A percentile compares a stretch with the other conserved stretches of the same genome.
Evolutionary conservation across 2,797 vertebrate species (phyloP).

Genomic region (Yasuhikotakia modesta): DNA sequence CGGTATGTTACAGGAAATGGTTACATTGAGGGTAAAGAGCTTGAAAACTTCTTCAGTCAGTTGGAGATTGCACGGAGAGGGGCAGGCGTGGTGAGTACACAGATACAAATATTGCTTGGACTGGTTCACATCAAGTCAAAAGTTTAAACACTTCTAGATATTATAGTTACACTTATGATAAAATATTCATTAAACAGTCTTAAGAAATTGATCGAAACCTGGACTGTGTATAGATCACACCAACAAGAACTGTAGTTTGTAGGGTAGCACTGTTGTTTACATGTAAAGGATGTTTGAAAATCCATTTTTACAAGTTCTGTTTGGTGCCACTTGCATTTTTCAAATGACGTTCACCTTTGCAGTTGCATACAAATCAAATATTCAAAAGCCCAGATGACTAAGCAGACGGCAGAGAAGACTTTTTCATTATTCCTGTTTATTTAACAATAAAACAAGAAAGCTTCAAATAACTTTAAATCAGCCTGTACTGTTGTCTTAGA

Average conservation of each 20-base stretch:
- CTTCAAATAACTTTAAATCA: not conserved
- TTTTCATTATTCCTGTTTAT: conserved; percentile 22
- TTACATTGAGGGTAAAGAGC: conserved; percentile 96
- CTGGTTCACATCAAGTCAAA: not conserved
- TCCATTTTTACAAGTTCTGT: not conserved
- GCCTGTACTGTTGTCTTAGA: too few species aligned
- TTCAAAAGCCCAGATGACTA: conserved; percentile 17
- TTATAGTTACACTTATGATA: not conserved
- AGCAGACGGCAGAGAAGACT: conserved; percentile 27
- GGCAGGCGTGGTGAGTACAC: conserved; percentile 87
- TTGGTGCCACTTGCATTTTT: not conserved
- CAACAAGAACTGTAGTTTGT: not conserved
- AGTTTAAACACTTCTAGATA: not conserved
- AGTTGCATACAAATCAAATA: conserved; percentile 16
- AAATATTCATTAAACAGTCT: not conserved
- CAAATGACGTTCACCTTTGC: not conserved
- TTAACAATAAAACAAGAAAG: conserved; percentile 18
- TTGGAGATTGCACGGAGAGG: conserved; percentile 89
- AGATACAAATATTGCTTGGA: not conserved
- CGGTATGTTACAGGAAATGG: conserved; percentile 84
- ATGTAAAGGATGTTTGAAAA: too few species aligned
- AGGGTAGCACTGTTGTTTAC: not conserved
- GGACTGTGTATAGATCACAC: too few species aligned
- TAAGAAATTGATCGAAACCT: not conserved
- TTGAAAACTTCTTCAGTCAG: conserved; percentile 96